A percentile compares a stretch with the other conserved stretches of the same genome.
phyloP scores from a whole-genome alignment of 2,797 vertebrate species.

The Amblyraja radiata region DNA sequence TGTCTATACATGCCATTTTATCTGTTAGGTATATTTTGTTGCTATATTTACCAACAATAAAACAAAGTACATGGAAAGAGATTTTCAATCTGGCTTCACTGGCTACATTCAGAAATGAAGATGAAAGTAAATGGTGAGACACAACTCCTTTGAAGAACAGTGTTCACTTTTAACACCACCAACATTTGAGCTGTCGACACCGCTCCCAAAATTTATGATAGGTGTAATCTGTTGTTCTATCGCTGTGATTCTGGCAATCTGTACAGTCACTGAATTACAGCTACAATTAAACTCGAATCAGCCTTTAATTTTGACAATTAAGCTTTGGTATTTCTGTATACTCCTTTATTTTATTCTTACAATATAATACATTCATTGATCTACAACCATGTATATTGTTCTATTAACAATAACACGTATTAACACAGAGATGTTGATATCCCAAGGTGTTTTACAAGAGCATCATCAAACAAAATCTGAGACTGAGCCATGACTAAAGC shows the following conservation, averaged over 20 bases:
- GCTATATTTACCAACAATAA: not conserved
- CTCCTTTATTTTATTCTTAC: not conserved
- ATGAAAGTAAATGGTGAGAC: conserved; percentile 17
- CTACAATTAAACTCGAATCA: too few relatives aligned
- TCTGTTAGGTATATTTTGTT: not conserved
- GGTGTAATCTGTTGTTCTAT: not conserved
- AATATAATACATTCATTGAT: not conserved
- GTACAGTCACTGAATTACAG: not conserved
- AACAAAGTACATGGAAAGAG: not conserved
- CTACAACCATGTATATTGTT: not conserved
- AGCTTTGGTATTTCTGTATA: not conserved
- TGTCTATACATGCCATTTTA: not conserved
- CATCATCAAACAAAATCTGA: too few relatives aligned
- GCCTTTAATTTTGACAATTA: not conserved
- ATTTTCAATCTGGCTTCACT: not conserved
- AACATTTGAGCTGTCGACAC: not conserved
- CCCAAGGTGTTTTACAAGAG: too few relatives aligned
- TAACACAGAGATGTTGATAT: too few relatives aligned
- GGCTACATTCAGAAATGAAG: not conserved
- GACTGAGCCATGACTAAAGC: too few relatives aligned
- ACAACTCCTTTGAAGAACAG: conserved; percentile 2
- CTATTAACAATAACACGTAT: not conserved
- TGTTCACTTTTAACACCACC: not conserved
- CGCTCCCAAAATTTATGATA: not conserved
- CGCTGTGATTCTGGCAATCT: not conserved